Base-by-base conservation (phyloP, 2,113 vertebrate genomes). In the Osmerus mordax region DNA sequence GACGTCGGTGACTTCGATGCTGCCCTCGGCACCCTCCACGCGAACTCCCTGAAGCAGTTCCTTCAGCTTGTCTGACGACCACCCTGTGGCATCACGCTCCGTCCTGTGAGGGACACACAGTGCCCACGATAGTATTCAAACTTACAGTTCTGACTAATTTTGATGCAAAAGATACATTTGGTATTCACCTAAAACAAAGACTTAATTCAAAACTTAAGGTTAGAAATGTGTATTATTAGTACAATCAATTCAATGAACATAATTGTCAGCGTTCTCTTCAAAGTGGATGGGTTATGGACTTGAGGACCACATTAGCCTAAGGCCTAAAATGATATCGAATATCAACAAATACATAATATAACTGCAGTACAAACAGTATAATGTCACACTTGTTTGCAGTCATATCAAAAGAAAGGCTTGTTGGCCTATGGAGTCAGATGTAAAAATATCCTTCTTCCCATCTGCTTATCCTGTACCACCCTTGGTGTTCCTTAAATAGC, bases 41-140 rank as follows among this genome's bases (percentile, higher is more conserved):
- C 47, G 85, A 77, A 99, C 55, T 0, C 93, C 95, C 64, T 97
- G 73, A 2, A 99, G 87, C 6, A 99, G 89, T 0, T 89, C 84
- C 80, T 95, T 97, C 86, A 99, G 90, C 66, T 98, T 96, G 64
- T 99, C 97, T 0, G 94, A 93, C 9, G 97, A 99, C 97, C 97
- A 99, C 78, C 92, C 95, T 60, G 96, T 97, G 4, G 95, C 97
- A 79, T 99, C 97, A 29, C 97, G 93, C 82, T 99, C 97, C 0
- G 97, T 99, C 97, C 97, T 99, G 88, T 19, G 29, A 74, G 52
- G 21, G 11, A 69, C 6, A 65, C 32, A 70, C 3, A 18, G 14
- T 65, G 55, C 28, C 12, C 12, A 67, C 53, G 67, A 12, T 9
- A 36, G 36, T 72, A 74, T 76, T 68, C 65, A 62, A 68, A 75